Evolutionary conservation across 1,140 invertebrate species (phyloP), one percentile per base, ranked within the genome.

Genomic region (Drosophila pallidifrons): DNA sequence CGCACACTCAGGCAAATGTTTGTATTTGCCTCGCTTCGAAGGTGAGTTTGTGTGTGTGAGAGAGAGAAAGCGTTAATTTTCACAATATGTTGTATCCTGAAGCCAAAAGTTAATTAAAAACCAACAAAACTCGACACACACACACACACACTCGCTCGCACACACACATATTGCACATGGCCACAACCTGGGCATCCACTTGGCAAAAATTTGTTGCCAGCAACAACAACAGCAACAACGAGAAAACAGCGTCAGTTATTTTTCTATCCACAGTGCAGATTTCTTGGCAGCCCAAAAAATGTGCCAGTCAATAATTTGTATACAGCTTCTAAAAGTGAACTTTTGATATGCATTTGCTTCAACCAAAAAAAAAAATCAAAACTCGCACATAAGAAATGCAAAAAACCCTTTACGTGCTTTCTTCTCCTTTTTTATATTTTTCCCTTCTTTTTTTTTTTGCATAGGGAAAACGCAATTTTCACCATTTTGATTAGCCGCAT

Each of bases 81-180:
- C 91, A 86, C 90, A 91, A 91, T 91, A 91, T 91, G 87, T 87
- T 92, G 82, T 89, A 89, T 81, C 91, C 91, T 91, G 91, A 77
- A 92, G 91, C 91, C 81, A 92, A 92, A 92, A 92, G 91, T 92
- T 92, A 92, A 92, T 92, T 92, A 92, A 92, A 92, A 92, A 92
- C 91, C 85, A 92, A 92, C 91, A 92, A 92, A 92, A 89, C 81
- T 83, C 78, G 66, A 58, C 59, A 78, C 57, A 72, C 85, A 75
- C 69, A 65, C 46, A 68, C 66, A 28, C 16, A 20, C 16, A 1
- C 16, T 2, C 16, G 1, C 16, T 1, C 51, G n/a, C 51, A 15
- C 15, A 41, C 66, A 57, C 43, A 28, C 32, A 38, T 5, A 41
- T n/a, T 5, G 30, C 28, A 65, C 20, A 28, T 43, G 30, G 60